Conservation (phyloP, 2,797 vertebrate genomes). For the Urocyon cinereoargenteus region DNA sequence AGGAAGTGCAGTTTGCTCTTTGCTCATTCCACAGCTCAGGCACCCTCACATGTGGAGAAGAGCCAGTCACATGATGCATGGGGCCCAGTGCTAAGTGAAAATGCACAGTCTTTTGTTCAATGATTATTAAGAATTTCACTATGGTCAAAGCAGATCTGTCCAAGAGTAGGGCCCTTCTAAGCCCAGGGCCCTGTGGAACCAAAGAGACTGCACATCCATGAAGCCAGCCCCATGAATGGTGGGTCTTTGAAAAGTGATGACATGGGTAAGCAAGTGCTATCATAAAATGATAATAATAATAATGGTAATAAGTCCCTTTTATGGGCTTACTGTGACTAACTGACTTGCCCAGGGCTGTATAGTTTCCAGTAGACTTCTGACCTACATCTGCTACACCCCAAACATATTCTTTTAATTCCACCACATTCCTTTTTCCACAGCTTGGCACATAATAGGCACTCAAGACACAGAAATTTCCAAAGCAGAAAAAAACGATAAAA, state of each 20-base stretch:
- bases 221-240: background rate
- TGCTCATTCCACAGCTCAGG: background rate
- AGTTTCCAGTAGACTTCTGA: background rate
- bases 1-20: background rate
- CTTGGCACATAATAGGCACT: background rate
- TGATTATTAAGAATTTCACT: background rate
- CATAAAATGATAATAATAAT: background rate
- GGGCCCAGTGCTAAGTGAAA: background rate
- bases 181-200: background rate
- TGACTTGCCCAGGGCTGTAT: background rate
- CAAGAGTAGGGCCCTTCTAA: background rate
- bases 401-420: background rate
- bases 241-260: background rate
- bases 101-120: background rate
- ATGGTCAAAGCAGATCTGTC: background rate
- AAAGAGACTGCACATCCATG: background rate
- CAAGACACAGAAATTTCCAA: background rate
- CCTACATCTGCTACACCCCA: background rate
- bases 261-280: background rate
- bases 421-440: background rate
- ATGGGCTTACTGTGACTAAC: background rate
- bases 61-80: background rate
- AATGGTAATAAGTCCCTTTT: background rate
- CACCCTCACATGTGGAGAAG: background rate
- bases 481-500: slow-evolving; percentile 32